Conservation (phyloP, 2,113 vertebrate genomes). For the Notarius quadriscutis region DNA sequence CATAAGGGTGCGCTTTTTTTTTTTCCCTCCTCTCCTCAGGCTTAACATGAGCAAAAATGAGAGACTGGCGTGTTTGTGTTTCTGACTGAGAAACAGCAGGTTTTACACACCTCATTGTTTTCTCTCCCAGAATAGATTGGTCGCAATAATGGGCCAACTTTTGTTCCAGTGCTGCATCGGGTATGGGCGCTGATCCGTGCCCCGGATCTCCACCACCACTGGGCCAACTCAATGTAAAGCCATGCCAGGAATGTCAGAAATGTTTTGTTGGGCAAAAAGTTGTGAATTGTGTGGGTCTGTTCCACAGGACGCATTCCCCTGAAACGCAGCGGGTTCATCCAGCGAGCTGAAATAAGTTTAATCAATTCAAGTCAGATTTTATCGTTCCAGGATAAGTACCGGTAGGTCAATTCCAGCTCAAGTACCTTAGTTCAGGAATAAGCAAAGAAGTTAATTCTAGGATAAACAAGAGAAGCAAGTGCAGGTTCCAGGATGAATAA, state of each 20-base stretch:
- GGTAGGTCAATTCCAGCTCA: no score
- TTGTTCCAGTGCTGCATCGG: slow-evolving; percentile 1
- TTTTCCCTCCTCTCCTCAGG: background rate
- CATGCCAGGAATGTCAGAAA: slow-evolving; percentile 68
- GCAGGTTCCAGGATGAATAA: background rate
- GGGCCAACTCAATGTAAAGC: slow-evolving; percentile 61
- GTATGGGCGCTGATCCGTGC: background rate
- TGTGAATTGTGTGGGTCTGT: slow-evolving; percentile 49
- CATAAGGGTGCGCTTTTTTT: background rate
- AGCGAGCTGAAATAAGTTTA: background rate
- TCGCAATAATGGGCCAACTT: slow-evolving; percentile 4
- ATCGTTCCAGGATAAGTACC: background rate
- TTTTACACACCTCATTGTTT: slow-evolving; percentile 49
- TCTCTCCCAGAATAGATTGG: background rate
- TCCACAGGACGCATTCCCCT: background rate
- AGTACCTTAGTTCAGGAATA: background rate
- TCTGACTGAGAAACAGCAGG: slow-evolving; percentile 10
- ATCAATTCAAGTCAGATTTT: background rate
- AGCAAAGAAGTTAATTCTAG: background rate
- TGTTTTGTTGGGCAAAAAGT: slow-evolving; percentile 49
- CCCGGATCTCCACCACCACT: slow-evolving; percentile 39
- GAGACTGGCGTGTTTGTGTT: background rate
- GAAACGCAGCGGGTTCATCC: background rate
- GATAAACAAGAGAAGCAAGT: background rate
- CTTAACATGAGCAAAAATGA: background rate